These are phyloP conservation scores for Aphidoletes aphidimyza DNA, from an alignment of 2,888 invertebrate genomes.

Conservation along the genomic window DNA sequence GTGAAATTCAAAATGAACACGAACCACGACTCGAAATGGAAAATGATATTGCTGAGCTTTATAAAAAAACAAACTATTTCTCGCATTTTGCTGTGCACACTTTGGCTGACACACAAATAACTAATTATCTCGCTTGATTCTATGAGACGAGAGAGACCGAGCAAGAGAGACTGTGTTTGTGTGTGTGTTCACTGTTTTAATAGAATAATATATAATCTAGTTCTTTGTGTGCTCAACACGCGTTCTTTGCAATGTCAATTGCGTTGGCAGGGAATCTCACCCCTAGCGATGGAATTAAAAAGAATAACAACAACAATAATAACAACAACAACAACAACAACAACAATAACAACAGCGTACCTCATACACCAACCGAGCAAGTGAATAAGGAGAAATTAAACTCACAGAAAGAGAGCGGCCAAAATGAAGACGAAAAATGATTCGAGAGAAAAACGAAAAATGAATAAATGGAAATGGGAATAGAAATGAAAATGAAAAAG, in stretches of 20 bases:
- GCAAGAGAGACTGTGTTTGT: no score
- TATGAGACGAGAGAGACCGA: no score
- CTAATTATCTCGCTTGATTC: conserved; percentile 1
- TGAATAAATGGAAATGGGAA: background rate
- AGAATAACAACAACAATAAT: background rate
- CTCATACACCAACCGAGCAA: no score
- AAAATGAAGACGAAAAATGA: background rate
- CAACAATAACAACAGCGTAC: no score
- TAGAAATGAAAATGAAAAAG: background rate
- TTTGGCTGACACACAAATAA: conserved; percentile 8
- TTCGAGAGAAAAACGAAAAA: background rate
- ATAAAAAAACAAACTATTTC: background rate
- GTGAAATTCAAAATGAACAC: background rate
- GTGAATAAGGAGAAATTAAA: no score
- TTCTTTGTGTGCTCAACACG: background rate
- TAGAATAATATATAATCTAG: conserved; percentile 8
- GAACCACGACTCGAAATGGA: background rate
- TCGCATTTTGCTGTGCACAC: background rate
- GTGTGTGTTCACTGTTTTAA: background rate
- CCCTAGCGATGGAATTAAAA: background rate
- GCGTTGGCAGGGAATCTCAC: background rate
- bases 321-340: background rate
- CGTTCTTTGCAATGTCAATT: conserved; percentile 3
- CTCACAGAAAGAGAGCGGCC: no score
- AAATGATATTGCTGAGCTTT: conserved; percentile 22